Evolutionary conservation across 2,797 vertebrate genomes (phyloP).

Genomic region (Pseudochaenichthys georgianus): DNA sequence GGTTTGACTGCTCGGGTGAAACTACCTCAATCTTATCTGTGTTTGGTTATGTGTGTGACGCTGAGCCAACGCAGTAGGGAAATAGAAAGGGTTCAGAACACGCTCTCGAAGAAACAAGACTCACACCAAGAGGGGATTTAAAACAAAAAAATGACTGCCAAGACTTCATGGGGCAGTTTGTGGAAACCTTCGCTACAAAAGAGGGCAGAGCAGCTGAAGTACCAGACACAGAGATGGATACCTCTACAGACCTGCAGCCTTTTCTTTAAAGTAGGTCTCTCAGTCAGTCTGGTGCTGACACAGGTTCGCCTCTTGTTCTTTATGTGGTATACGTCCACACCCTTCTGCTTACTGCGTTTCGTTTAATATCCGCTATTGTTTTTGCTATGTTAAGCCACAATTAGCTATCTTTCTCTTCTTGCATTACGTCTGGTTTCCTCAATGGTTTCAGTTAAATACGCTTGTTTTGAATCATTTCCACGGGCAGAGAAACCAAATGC

Average conservation of each 20-base stretch:
- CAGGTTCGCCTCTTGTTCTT: constrained; percentile 31
- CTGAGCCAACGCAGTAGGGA: constrained; percentile 21
- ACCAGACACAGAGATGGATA: constrained; percentile 80
- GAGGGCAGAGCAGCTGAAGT: constrained; percentile 66
- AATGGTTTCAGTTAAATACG: background rate
- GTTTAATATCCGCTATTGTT: background rate
- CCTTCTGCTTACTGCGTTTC: background rate
- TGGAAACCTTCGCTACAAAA: constrained; percentile 68
- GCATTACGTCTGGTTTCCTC: background rate
- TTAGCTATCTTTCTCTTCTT: background rate
- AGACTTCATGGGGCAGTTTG: constrained; percentile 59
- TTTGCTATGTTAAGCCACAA: background rate
- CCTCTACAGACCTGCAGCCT: constrained; percentile 77
- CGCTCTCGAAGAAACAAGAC: background rate
- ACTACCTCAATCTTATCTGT: constrained; percentile 48
- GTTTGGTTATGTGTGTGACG: constrained; percentile 34
- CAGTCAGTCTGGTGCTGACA: background rate
- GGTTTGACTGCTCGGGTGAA: constrained; percentile 26
- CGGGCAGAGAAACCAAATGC: background rate
- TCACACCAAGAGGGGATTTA: constrained; percentile 14
- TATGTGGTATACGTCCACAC: constrained; percentile 5
- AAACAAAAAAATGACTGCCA: too few species aligned
- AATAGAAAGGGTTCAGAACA: constrained; percentile 2
- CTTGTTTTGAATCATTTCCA: background rate
- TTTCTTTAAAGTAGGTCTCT: constrained; percentile 80